A percentile compares a stretch with the other conserved stretches of the same genome.
These are phyloP conservation scores for Habroteleia sp. DNA, from an alignment of 2,888 invertebrate species.

Conservation along the genomic window DNA sequence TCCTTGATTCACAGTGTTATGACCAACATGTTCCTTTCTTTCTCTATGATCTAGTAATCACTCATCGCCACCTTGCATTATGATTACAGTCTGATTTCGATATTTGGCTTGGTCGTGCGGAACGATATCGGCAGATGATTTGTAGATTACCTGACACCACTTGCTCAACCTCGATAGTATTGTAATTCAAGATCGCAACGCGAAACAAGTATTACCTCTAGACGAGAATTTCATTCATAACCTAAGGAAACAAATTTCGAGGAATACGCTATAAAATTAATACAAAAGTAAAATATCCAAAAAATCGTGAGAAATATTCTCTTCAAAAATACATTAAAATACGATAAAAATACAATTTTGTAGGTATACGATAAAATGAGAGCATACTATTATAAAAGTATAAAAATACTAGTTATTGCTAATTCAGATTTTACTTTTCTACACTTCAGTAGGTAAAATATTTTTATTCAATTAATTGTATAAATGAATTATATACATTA, in stretches of 20 bases:
- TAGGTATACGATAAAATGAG: too few relatives aligned
- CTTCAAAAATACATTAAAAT: too few relatives aligned
- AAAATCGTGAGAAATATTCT: too few relatives aligned
- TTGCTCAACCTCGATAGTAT: constrained; percentile 50
- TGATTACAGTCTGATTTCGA: constrained; percentile 56
- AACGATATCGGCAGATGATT: constrained; percentile 54
- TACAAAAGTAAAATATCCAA: too few relatives aligned
- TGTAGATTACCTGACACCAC: constrained; percentile 35
- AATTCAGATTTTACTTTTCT: too few relatives aligned
- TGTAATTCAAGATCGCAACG: constrained; percentile 40
- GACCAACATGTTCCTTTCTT: constrained; percentile 30
- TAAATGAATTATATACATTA: too few relatives aligned
- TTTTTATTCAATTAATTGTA: too few relatives aligned
- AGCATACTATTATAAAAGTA: too few relatives aligned
- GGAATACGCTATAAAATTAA: constrained; percentile 5
- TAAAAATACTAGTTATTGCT: too few relatives aligned
- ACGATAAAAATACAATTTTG: too few relatives aligned
- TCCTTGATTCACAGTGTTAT: constrained; percentile 34
- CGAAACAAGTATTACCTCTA: constrained; percentile 16
- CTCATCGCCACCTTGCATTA: constrained; percentile 56
- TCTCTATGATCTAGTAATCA: constrained; percentile 55
- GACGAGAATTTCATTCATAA: constrained; percentile 50
- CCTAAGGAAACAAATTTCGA: constrained; percentile 22
- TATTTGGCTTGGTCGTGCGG: constrained; percentile 41
- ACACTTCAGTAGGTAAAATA: too few relatives aligned